Base-by-base conservation (phyloP, 2,888 invertebrate species). In the Diloba caeruleocephala region DNA sequence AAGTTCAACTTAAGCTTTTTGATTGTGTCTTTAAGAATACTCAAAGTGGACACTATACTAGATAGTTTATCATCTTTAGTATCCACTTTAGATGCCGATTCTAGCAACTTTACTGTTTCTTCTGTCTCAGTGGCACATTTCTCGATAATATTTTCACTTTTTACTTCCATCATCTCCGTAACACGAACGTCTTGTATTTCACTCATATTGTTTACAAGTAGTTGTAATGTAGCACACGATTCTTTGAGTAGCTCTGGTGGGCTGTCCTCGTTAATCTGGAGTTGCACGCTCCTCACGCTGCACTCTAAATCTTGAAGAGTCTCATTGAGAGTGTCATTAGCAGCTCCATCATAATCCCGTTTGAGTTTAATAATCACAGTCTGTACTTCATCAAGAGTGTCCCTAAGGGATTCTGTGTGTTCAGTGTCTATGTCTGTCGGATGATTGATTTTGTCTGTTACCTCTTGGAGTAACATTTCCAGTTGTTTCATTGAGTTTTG, bases 221-320 rank as follows among this genome's bases (percentile, higher is more conserved):
- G 56, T 50, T 87, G 83, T 49, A 93, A 76, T 25, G 90, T 89
- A n/a, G 82, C 87, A 76, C 89, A 91, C 8, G 91, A 90, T 78
- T 92, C 91, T 58, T 83, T 84, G 1, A 93, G 74, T 42, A 91
- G 74, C 15, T 87, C 85, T 7, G 86, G 81, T 36, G 90, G 88
- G 65, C 89, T 88, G 14, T 85, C 84, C 76, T 92, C 92, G 70
- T 85, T 87, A 37, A 92, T 87, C 65, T 90, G 91, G 66, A 92
- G 85, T 66, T 92, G 92, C 3, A 92, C 90, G 83, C 92, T 92
- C 71, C 92, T 90, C 76, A 92, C 90, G 76, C 88, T 90, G 82
- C 92, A 92, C 83, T 93, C 93, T 86, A 93, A 87, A 71, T 93
- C 93, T 69, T 92, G 89, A 68, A 94, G 87, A 79, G 90, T 89